Base-by-base conservation (phyloP, 2,797 vertebrate genomes). In the Peromyscus aztecus region DNA sequence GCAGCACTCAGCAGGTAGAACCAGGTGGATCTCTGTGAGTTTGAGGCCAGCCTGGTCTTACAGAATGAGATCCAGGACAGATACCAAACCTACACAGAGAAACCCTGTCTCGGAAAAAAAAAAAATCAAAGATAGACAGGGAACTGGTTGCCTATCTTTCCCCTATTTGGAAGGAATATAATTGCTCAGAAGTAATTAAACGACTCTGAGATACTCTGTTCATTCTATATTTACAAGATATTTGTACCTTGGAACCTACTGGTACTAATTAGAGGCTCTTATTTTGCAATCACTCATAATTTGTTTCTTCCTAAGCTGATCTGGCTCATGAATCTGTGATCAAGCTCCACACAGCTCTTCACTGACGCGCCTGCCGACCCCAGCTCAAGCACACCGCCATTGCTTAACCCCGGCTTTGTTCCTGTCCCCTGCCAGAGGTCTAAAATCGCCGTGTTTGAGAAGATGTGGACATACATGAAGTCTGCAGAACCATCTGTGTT, bases 381-480 rank as follows among this genome's bases (percentile, higher is more conserved):
- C 80, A 63, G 34, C 78, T 55, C 94, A 82, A 90, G 55, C 55
- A 46, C 29, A 16, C 97, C 97, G 97, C 0, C 0, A 92, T 78
- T 90, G 34, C 95, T 96, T 96, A 95, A 95, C 94, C 95, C 91
- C 77, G 91, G 77, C 96, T 98, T 97, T 98, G 97, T 98, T 95
- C 98, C 96, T 98, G 80, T 98, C 97, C 95, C 97, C 87, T 86
- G 2, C 0, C 99, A 99, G 99, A 99, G 99, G 98, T 99, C 99
- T 65, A 99, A 99, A 99, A 99, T 99, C n/a, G 99, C 99, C 0
- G 99, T 99, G 96, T 99, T 99, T 98, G 99, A 99, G 99, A 99
- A 99, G 99, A 99, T 99, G 99, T 99, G 99, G 99, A 99, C 99
- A 0, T 99, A 99, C 98, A 99, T 99, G 99, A 99, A 99, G 98